phyloP scores from a whole-genome alignment of 2,888 invertebrate species.

The Euclidia mi region DNA sequence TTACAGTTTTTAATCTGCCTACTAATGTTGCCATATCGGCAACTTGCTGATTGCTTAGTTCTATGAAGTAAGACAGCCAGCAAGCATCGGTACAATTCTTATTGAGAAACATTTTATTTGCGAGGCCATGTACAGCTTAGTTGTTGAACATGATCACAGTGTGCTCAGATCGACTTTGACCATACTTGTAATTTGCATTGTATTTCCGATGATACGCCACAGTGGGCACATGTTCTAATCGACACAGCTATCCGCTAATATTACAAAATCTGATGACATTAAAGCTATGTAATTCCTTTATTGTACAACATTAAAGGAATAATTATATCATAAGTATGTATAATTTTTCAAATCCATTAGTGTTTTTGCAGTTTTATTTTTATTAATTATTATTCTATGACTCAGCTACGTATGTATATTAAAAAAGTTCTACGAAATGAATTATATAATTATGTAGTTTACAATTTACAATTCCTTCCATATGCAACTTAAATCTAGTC shows the following conservation, averaged over 20 bases:
- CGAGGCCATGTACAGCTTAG: too few species aligned
- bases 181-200: neutral
- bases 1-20: too few species aligned
- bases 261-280: slow-evolving; percentile 59
- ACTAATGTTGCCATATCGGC: too few species aligned
- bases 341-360: slow-evolving; percentile 86
- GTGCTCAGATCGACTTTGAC: too few species aligned
- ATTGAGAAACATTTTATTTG: too few species aligned
- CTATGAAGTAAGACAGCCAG: too few species aligned
- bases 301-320: slow-evolving; percentile 66
- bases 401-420: slow-evolving; percentile 70
- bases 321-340: slow-evolving; percentile 64
- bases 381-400: slow-evolving; percentile 65
- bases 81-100: too few species aligned
- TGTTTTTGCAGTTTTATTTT: slow-evolving; percentile 83
- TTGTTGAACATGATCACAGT: too few species aligned
- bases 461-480: slow-evolving; percentile 75
- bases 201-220: slow-evolving; percentile 19
- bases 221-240: slow-evolving; percentile 30
- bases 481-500: slow-evolving; percentile 59
- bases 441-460: slow-evolving; percentile 49
- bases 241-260: slow-evolving; percentile 43
- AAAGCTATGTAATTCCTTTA: slow-evolving; percentile 76
- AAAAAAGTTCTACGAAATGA: slow-evolving; percentile 67
- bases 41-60: too few species aligned